phyloP scores from a whole-genome alignment of 2,888 invertebrate genomes.

The Malthinus seriepunctatus region DNA sequence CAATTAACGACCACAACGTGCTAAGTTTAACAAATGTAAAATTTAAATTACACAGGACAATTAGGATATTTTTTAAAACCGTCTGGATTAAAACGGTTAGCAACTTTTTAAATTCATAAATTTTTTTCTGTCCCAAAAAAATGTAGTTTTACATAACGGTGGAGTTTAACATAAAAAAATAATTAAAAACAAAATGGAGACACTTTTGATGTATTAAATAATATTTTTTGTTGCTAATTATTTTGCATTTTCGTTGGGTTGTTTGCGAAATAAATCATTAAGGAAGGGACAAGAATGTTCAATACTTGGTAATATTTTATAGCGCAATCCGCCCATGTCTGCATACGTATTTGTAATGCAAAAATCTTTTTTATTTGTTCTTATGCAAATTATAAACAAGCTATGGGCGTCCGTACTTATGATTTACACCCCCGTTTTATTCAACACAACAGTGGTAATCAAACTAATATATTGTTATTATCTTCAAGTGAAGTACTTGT shows the following conservation, averaged over 20 bases:
- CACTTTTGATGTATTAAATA: too few species aligned
- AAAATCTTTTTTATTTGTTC: constrained; percentile 26
- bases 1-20: too few species aligned
- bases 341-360: constrained; percentile 25
- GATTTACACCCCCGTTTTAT: constrained; percentile 19
- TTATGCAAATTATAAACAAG: constrained; percentile 27
- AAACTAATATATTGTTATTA: constrained; percentile 20
- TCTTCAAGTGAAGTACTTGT: not conserved
- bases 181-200: too few species aligned
- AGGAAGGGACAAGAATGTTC: constrained; percentile 5
- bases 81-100: too few species aligned
- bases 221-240: constrained; percentile 2
- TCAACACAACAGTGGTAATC: constrained; percentile 11
- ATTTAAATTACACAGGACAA: too few species aligned
- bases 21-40: too few species aligned
- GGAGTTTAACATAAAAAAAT: too few species aligned
- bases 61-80: too few species aligned
- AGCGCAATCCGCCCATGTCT: constrained; percentile 20
- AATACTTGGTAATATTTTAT: constrained; percentile 16
- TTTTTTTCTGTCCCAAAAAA: too few species aligned
- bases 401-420: constrained; percentile 23
- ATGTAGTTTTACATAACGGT: too few species aligned
- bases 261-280: constrained; percentile 19
- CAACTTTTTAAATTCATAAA: too few species aligned
- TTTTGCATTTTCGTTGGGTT: constrained; percentile 9